Percentiles rank a stretch among this genome's conserved stretches.
These are phyloP conservation scores for Haplochromis vanheusdeni DNA, from an alignment of 2,113 vertebrate genomes.

Conservation along the genomic window DNA sequence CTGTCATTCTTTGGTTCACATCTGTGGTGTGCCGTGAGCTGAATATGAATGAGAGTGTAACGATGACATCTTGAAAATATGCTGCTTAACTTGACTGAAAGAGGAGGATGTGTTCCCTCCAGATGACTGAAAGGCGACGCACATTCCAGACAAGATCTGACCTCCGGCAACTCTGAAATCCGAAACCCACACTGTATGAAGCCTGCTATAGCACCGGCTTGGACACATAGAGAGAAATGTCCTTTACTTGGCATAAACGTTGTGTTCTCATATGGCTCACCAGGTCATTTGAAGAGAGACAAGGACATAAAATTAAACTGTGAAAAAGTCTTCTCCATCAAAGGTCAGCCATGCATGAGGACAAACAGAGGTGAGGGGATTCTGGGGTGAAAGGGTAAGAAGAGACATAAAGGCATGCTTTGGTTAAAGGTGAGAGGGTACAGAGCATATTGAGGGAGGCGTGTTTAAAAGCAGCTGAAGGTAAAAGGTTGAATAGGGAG, in stretches of 20 bases:
- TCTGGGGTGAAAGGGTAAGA: conserved; percentile 24
- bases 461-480: conserved; percentile 15
- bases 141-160: neutral
- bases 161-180: neutral
- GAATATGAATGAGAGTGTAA: conserved; percentile 16
- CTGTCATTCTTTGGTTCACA: conserved; percentile 11
- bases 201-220: neutral
- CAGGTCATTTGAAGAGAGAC: neutral
- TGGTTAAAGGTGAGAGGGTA: conserved; percentile 38
- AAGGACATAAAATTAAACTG: neutral
- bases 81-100: conserved; percentile 11
- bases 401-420: neutral
- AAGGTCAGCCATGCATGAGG: conserved; percentile 26
- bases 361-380: conserved; percentile 27
- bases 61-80: conserved; percentile 17
- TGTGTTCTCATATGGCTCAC: neutral
- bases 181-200: neutral
- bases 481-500: conserved; percentile 12
- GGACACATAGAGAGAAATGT: neutral
- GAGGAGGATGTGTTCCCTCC: neutral
- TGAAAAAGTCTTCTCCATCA: neutral
- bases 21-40: neutral
- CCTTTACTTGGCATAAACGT: neutral
- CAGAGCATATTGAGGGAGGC: neutral
- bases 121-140: neutral